Base-by-base conservation (phyloP, 2,797 vertebrate genomes). In the Microctenopoma stevenorrisi region DNA sequence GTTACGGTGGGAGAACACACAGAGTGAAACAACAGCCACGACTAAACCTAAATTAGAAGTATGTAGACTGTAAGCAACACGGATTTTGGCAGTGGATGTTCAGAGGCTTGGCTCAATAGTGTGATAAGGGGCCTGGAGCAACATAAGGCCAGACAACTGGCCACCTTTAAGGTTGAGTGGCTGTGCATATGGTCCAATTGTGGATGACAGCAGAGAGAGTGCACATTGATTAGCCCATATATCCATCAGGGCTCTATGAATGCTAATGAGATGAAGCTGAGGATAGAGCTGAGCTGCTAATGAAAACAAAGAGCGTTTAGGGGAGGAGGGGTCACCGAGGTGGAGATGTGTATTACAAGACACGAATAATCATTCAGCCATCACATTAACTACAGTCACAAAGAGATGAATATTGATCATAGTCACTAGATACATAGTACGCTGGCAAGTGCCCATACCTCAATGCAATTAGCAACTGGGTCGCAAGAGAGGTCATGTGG, bases 141-240 rank as follows among this genome's bases (percentile, higher is more conserved):
- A 85, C 88, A 90, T 88, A 88, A 85, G 89, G 66, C 81, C 78
- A 53, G 86, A 88, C 89, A 89, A 88, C 87, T 90, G 90, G 78
- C 84, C 87, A 84, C 88, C 88, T 91, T 90, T 85, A 86, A 83
- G 90, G 82, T 71, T 85, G 90, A 89, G 84, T 74, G 87, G 67
- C 74, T 49, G 80, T 72, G 83, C 89, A 91, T 89, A 90, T 91
- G 91, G 89, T 86, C 72, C 46, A 38, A 85, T 82, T 37, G 76
- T 35, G 81, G 86, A 81, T 62, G 86, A 89, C 88, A 89, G 85
- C 74, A 38, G 56, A 72, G 57, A 83, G 79, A 83, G 76, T 22
- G 65, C 61, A 68, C 87, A 88, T 91, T 85, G 85, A 92, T 92
- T 87, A 88, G 78, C 80, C 81, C 79, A 50, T 75, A 73, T 83